phyloP scores from a whole-genome alignment of 1,140 invertebrate genomes.

The Coptotermes formosanus region DNA sequence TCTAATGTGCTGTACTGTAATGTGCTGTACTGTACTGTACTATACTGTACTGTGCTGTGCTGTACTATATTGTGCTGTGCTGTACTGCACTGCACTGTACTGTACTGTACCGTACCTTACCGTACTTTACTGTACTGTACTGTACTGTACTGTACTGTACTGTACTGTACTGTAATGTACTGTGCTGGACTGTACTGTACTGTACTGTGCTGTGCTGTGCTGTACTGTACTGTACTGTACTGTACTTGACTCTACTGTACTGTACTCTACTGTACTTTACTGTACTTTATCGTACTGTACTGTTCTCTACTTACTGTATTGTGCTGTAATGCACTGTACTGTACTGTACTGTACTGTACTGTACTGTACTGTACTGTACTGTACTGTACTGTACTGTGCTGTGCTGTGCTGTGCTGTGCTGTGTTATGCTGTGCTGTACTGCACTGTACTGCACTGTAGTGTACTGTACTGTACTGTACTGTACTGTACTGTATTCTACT shows the following conservation, averaged over 20 bases:
- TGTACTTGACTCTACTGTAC: slow-evolving; percentile 38
- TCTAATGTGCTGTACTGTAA: slow-evolving; percentile 24
- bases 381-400: slow-evolving; percentile 38
- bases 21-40: slow-evolving; percentile 35
- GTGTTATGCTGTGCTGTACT: too few relatives aligned
- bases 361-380: too few relatives aligned
- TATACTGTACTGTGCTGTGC: slow-evolving; percentile 34
- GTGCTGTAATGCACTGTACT: slow-evolving; percentile 38
- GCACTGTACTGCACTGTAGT: too few relatives aligned
- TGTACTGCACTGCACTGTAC: too few relatives aligned
- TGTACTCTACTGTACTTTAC: slow-evolving; percentile 35
- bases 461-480: too few relatives aligned
- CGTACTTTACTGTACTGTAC: too few relatives aligned
- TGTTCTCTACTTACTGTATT: slow-evolving; percentile 32
- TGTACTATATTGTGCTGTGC: slow-evolving; percentile 24
- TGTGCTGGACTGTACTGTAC: too few relatives aligned
- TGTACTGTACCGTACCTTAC: too few relatives aligned
- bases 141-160: too few relatives aligned
- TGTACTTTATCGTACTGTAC: slow-evolving; percentile 19
- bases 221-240: slow-evolving; percentile 38
- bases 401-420: too few relatives aligned
- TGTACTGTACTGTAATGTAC: too few relatives aligned
- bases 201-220: background rate
- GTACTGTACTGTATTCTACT: too few relatives aligned
- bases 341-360: slow-evolving; percentile 37